A percentile compares a stretch with the other conserved stretches of the same genome.
phyloP scores from a whole-genome alignment of 2,888 invertebrate species.

The Zaprionus obscuricornis region DNA sequence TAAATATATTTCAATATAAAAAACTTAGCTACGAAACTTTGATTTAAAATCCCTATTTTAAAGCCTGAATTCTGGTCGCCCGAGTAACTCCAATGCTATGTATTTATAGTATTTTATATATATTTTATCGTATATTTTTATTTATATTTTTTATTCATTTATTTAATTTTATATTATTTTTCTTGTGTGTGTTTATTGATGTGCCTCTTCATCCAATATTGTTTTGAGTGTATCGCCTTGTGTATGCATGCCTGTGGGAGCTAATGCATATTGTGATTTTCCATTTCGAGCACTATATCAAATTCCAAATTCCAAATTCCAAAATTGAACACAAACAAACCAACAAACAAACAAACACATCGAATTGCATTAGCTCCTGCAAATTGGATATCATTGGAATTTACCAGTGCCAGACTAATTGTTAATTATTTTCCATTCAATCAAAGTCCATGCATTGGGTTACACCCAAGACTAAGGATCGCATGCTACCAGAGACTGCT shows the following conservation, averaged over 20 bases:
- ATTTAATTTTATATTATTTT: conserved; percentile 10
- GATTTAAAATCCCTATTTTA: conserved; percentile 41
- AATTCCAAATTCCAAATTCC: conserved; percentile 6
- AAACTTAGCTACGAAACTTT: conserved; percentile 11
- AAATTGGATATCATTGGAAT: conserved; percentile 1
- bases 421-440: conserved; percentile 26
- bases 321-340: conserved; percentile 22
- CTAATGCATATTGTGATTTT: conserved; percentile 39
- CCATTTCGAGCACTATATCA: conserved; percentile 12
- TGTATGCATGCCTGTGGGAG: conserved; percentile 40
- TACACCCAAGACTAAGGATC: conserved; percentile 94
- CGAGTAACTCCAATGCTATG: conserved; percentile 35
- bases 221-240: conserved; percentile 41
- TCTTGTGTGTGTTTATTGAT: conserved; percentile 38
- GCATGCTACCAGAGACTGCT: conserved; percentile 89
- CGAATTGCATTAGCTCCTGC: conserved; percentile 40
- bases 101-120: no score
- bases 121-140: conserved; percentile 39
- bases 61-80: conserved; percentile 45
- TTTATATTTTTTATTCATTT: no score
- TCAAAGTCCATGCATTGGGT: conserved; percentile 96
- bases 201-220: conserved; percentile 66
- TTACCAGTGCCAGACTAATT: conserved; percentile 29
- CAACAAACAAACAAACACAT: background rate
- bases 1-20: no score